Conservation (phyloP, 2,113 vertebrate species). For the Periophthalmodon schlosseri region DNA sequence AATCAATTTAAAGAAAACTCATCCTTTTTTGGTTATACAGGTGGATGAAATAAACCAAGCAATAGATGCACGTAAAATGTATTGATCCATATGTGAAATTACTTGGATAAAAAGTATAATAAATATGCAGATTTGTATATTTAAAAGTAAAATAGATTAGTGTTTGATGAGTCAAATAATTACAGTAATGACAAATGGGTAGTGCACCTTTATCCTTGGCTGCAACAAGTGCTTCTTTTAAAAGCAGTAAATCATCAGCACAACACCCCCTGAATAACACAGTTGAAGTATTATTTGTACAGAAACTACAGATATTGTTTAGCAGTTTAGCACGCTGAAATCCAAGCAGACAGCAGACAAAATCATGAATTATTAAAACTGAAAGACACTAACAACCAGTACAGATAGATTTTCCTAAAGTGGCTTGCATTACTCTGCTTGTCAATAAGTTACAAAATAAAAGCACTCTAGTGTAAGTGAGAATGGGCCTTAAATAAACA, state of each 20-base stretch:
- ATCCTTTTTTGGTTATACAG: neutral
- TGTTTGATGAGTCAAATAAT: neutral
- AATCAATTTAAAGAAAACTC: neutral
- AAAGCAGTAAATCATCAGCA: neutral
- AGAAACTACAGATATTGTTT: neutral
- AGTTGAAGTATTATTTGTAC: neutral
- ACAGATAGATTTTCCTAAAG: constrained; percentile 25
- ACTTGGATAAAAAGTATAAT: too few relatives aligned
- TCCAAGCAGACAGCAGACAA: constrained; percentile 16
- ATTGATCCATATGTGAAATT: too few relatives aligned
- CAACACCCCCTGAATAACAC: neutral
- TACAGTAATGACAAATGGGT: neutral
- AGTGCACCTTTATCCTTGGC: neutral
- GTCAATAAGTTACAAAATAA: constrained; percentile 13
- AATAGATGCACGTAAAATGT: too few relatives aligned
- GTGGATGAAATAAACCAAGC: neutral
- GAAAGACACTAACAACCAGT: constrained; percentile 20
- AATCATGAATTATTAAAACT: constrained; percentile 51
- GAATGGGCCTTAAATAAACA: constrained; percentile 1
- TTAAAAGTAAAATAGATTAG: too few relatives aligned
- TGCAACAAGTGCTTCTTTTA: neutral
- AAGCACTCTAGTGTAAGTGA: constrained; percentile 14
- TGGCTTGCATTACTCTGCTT: constrained; percentile 1
- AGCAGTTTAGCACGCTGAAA: constrained; percentile 17
- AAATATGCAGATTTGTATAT: too few relatives aligned